Evolutionary conservation across 2,888 invertebrate species (phyloP), one percentile per base, ranked within the genome.

Genomic region (Arenicola marina): DNA sequence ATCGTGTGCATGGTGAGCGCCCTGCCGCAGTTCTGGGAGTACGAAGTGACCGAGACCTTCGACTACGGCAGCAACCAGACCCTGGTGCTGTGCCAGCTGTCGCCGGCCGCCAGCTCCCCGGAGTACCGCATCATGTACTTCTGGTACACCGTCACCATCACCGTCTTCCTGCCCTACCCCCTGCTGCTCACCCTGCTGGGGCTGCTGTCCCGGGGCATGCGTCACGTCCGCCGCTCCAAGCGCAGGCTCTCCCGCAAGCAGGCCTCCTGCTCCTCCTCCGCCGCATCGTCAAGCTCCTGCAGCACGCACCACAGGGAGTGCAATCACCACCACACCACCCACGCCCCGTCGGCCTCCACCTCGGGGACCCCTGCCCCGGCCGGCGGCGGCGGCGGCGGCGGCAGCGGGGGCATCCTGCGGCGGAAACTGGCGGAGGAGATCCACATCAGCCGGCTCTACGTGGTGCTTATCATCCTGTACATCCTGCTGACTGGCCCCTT

Each of bases 1-100:
- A 68, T 72, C 34, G 76, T 81, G 15, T 77, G 79, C 15, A 66
- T 78, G 29, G 73, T 79, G 61, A 78, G 78, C 65, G 73, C 80
- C 11, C 65, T 81, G 43, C 81, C 81, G 18, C 71, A 78, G 34
- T 76, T 78, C 68, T 81, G 80, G 80, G 78, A 79, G 65, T 80
- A 77, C 62, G 74, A 77, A 44, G 71, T 72, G 3, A 55, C 62
- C 18, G 66, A 65, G 55, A 63, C 65, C 31, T 63, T 66, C 26
- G 73, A 76, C 62, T 65, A 64, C 44, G 56, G 58, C 24, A 69
- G 65, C n/a, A 76, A 74, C 56, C 57, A 53, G 34, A 74, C 73
- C 15, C 59, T 66, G 7, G 69, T 72, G 43, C 61, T 77, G 11
- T 71, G 77, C 24, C 66, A 72, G 43, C 75, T 75, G 54, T 74